Base-by-base conservation (phyloP, 2,888 invertebrate species). In the Leptinotarsa peninsularis region DNA sequence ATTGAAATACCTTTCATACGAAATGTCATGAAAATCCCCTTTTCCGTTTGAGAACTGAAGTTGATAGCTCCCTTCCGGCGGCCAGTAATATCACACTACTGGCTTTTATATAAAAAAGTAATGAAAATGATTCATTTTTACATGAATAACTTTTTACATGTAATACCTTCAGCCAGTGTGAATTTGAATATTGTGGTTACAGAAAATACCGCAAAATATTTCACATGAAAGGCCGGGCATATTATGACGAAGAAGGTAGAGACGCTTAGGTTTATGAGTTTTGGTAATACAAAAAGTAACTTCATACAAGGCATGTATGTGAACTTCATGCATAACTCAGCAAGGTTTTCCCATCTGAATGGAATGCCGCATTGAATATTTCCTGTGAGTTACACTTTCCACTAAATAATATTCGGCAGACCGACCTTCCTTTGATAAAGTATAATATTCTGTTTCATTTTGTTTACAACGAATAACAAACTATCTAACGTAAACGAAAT, bases 281-380 rank as follows among this genome's bases (percentile, higher is more conserved):
- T 71, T 71, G 71, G 76, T 76, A 76, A 78, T 77, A 80, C 78
- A 76, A 78, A 80, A 79, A 82, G 78, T 83, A 83, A 83, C 82
- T 83, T 82, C 81, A 83, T 82, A 82, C 81, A 78, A 74, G 77
- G 78, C 80, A 78, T 81, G 79, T 82, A 82, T 81, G 81, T 77
- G 80, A 81, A 80, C 79, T 81, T 79, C 80, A 82, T 82, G 82
- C 81, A 82, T 83, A 81, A 82, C 80, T 81, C 81, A 83, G 77
- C 76, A 74, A 75, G 79, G 78, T 75, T 78, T 75, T 78, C 74
- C 69, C 58, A 50, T 18, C 49, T 67, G 67, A 74, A 73, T 72
- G 72, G 71, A 23, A 68, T 68, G 72, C 67, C 78, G 68, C 54
- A 73, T 56, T 56, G 67, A 74, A 68, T 71, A 74, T 56, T 79